Evolutionary conservation across 1,140 invertebrate species (phyloP), one percentile per base, ranked within the genome.

Genomic region (Eciton burchellii): DNA sequence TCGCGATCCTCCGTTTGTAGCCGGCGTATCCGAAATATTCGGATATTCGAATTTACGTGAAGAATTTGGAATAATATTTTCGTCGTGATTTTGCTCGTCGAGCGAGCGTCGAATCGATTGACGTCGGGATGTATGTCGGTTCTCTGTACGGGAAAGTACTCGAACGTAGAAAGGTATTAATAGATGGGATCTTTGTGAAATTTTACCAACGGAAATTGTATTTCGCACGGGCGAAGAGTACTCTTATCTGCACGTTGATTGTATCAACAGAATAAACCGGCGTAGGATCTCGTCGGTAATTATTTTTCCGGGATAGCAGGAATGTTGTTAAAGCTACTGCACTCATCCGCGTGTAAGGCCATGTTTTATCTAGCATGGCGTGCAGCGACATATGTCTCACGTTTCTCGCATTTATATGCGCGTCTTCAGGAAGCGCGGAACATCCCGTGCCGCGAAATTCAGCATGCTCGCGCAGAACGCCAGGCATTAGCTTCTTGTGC

Each of bases 261-360:
- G 45, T 62, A 74, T 65, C 65, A 65, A 65, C 65, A 63, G 45
- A 76, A 62, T 76, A 76, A 76, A 76, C 19, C 45, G 19, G n/a
- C 19, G 21, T n/a, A 76, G 60, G 24, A 76, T 52, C 19, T 68
- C 45, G 65, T 68, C 41, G 24, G 52, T 29, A 63, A 79, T 79
- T 79, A 79, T 79, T 79, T 79, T 79, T 79, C 74, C 63, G 35
- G 35, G 8, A 21, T 59, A 65, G 26, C 57, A 19, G 35, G 45
- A 79, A 70, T n/a, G 74, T 70, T 79, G 56, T 77, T 77, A 68
- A 77, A 77, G 63, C 74, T 16, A 68, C 49, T 26, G 49, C 29
- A 29, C 63, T 70, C 63, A 79, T 54, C 35, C 24, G 26, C 66
- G 26, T 16, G 43, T 19, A 41, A 24, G 5, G 16, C 16, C 26